phyloP scores from a whole-genome alignment of 2,113 vertebrate genomes.

The Hymenochirus boettgeri region DNA sequence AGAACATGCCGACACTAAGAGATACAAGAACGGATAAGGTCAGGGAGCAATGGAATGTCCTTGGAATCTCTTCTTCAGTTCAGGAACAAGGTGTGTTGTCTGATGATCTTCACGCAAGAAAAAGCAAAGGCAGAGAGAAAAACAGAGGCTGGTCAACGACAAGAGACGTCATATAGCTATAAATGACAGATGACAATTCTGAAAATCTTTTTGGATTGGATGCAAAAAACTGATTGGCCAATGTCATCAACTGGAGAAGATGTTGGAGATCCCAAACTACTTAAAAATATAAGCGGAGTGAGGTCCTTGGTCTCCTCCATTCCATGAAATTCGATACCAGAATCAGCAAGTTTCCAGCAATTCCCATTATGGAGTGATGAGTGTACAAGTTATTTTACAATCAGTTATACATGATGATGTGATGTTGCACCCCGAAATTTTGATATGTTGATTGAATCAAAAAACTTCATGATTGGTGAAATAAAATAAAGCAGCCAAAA shows the following conservation, averaged over 20 bases:
- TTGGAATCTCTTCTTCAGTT: constrained; percentile 12
- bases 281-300: constrained; percentile 32
- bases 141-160: constrained; percentile 18
- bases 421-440: too few species aligned
- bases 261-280: constrained; percentile 42
- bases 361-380: not conserved
- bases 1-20: not conserved
- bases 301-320: constrained; percentile 41
- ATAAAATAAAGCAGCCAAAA: too few species aligned
- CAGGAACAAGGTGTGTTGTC: not conserved
- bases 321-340: constrained; percentile 2
- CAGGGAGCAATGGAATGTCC: not conserved
- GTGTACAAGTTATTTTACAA: not conserved
- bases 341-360: constrained; percentile 39
- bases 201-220: too few species aligned
- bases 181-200: not conserved
- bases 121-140: constrained; percentile 23
- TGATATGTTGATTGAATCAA: too few species aligned
- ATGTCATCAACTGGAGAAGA: constrained; percentile 37
- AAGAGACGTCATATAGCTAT: constrained; percentile 3
- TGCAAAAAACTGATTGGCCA: constrained; percentile 29
- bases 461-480: too few species aligned
- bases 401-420: not conserved
- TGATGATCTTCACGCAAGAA: constrained; percentile 21
- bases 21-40: not conserved